Evolutionary conservation across 2,113 vertebrate species (phyloP), one percentile per base, ranked within the genome.

Genomic region (Aspidoscelis tigris): DNA sequence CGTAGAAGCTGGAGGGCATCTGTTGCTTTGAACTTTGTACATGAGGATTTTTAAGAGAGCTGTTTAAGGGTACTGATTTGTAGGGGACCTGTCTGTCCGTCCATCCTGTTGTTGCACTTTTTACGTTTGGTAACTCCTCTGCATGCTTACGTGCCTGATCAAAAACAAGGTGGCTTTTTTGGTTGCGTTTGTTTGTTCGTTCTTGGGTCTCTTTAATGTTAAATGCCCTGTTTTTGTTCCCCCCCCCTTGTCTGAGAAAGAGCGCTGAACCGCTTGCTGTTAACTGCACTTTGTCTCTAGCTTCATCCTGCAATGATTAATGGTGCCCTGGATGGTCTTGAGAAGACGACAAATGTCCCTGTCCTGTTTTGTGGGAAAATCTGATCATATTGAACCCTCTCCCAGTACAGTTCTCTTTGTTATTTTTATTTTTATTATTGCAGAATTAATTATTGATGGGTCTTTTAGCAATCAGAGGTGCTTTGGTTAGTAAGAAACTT

Each of bases 81-180:
- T 20, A 84, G 88, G 81, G 85, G 88, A 88, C 90, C 73, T 39
- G 70, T 87, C 81, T 41, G 21, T 84, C 86, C 1, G 1, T 93
- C 92, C 73, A 8, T 90, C 81, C 70, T 83, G 82, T 65, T 91
- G 92, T 91, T 93, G 93, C 92, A 94, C 93, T 95, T 82, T 95
- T 61, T 50, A 1, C 89, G 82, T 92, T 90, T 88, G 82, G 58
- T 84, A 80, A 88, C 87, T 84, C 65, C 61, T 86, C 78, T 72
- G 79, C 90, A 91, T 92, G 91, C 58, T 84, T 69, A 70, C 74
- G 84, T 92, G 89, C 91, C 78, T 89, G 73, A 33, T 80, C 87
- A 85, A 21, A 33, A 9, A n/a, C 4, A 18, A 61, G 58, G 58
- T 18, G 58, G 58, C 18, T 61, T 61, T 61, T 61, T 61, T 50